These are phyloP conservation scores for Coracias cyanogaster DNA, from an alignment of 2,797 vertebrate genomes.

Conservation along the genomic window DNA sequence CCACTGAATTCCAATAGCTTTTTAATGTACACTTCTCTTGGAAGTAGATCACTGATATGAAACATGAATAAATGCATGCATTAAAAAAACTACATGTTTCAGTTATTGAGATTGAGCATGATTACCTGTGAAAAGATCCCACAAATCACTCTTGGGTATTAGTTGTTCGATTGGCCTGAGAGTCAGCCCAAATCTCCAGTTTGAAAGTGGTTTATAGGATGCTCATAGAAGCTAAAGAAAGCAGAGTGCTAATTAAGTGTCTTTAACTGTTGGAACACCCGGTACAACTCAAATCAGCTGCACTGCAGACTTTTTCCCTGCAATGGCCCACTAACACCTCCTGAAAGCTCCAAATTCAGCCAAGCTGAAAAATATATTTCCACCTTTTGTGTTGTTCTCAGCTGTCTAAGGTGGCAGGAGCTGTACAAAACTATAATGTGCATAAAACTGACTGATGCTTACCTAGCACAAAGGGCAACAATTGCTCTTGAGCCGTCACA, in stretches of 20 bases:
- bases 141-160: background rate
- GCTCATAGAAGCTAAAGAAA: background rate
- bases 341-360: background rate
- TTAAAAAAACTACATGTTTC: background rate
- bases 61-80: background rate
- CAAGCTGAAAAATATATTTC: background rate
- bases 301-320: background rate
- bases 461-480: background rate
- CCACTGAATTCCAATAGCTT: background rate
- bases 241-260: background rate
- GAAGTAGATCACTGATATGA: background rate
- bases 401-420: background rate
- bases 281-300: background rate
- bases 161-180: background rate
- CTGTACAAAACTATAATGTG: background rate
- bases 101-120: background rate
- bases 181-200: background rate
- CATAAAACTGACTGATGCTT: background rate
- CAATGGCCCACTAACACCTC: background rate
- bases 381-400: background rate
- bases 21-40: background rate
- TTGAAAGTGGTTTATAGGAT: background rate
- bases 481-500: background rate
- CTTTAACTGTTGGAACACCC: background rate
- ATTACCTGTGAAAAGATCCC: background rate